Evolutionary conservation across 2,888 invertebrate species (phyloP), one percentile per base, ranked within the genome.

Genomic region (Agrilus biguttatus): DNA sequence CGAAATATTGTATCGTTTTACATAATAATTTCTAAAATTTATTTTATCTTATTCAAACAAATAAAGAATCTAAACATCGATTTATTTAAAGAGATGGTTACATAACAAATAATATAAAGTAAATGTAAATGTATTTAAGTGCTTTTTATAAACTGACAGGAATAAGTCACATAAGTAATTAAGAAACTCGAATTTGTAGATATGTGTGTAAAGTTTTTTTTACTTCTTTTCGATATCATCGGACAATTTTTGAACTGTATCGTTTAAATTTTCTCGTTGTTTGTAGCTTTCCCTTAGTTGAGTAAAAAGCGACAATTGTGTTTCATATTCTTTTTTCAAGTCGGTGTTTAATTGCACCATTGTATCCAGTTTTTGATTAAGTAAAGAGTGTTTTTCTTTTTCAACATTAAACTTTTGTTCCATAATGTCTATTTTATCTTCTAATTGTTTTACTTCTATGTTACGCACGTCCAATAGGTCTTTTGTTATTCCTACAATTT

Each of bases 401-500:
- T 88, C 87, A 0, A 76, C 75, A 46, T 76, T 75, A 49, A 82
- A 78, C 55, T 78, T 76, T 2, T 71, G 67, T 52, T 81, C 80
- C 75, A 83, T 79, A 12, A 74, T 70, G 53, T 78, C 71, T 45
- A 87, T 67, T 54, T 85, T 77, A 41, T 75, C 71, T 48, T 65
- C 63, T 59, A 86, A 73, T 61, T 86, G 84, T 44, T 81, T 79
- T 14, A 83, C 77, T 68, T 88, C 88, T 43, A 80, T 71, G 56
- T 82, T 86, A 49, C 86, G 75, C 38, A 88, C 82, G 55, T 82
- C 80, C 17, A 88, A 62, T 56, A 88, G 67, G 53, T 86, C 84
- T 60, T 85, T 87, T 2, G 87, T 86, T 45, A 88, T 84, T 8
- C 72, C 65, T n/a, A 85, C 77, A 37, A 88, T 86, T 57, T 88